Evolutionary conservation across 2,888 invertebrate species (phyloP).

Genomic region (Spisula subtruncata): DNA sequence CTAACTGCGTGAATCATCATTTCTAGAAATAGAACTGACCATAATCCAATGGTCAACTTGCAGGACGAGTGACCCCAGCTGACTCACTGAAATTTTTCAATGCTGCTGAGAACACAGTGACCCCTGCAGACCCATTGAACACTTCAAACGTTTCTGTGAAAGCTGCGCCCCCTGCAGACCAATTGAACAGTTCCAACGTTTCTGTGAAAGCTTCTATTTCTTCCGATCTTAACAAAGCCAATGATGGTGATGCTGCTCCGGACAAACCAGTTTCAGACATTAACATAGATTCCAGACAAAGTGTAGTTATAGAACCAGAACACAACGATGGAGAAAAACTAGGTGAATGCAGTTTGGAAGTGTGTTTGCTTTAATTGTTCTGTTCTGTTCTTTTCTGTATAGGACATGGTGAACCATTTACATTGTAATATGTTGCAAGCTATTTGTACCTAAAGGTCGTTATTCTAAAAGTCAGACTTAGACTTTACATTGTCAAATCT

Average conservation of each 20-base stretch:
- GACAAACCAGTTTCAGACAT: background rate
- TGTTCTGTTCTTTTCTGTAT: too few relatives aligned
- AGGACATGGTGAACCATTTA: too few relatives aligned
- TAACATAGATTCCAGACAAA: too few relatives aligned
- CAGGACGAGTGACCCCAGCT: conserved; percentile 1
- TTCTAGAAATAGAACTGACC: too few relatives aligned
- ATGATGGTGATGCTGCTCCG: background rate
- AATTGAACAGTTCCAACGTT: background rate
- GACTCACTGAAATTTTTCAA: background rate
- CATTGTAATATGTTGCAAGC: too few relatives aligned
- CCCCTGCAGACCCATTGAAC: background rate
- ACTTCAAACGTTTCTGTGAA: background rate
- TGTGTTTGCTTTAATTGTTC: too few relatives aligned
- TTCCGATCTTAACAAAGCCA: background rate
- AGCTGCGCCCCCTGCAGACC: background rate
- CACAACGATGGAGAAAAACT: too few relatives aligned
- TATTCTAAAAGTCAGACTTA: too few relatives aligned
- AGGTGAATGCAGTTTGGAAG: too few relatives aligned
- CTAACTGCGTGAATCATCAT: background rate
- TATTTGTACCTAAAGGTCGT: too few relatives aligned
- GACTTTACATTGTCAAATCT: too few relatives aligned
- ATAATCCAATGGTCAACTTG: background rate
- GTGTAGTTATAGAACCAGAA: too few relatives aligned
- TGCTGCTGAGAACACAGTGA: background rate
- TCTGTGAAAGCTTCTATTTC: background rate